Percentiles rank a stretch among this genome's conserved stretches.
phyloP scores from a whole-genome alignment of 2,888 invertebrate species.

The Limulus polyphemus region DNA sequence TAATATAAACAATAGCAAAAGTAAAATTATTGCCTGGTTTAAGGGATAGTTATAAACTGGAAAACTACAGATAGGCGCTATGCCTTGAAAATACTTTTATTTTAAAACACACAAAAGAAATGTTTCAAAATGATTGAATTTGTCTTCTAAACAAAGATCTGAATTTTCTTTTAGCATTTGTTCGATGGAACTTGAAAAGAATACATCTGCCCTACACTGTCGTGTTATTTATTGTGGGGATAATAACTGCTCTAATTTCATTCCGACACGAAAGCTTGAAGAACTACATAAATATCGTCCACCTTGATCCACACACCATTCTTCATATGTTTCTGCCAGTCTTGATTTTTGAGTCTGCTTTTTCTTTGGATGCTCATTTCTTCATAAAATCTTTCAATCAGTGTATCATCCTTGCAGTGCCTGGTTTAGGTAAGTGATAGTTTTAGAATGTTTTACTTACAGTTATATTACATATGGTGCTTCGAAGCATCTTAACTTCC shows the following conservation, averaged over 20 bases:
- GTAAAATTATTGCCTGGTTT: no score
- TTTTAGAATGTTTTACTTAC: not conserved
- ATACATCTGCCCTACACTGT: slow-evolving; percentile 37
- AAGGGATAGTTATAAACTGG: no score
- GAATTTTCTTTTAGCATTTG: slow-evolving; percentile 11
- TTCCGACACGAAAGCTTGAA: slow-evolving; percentile 26
- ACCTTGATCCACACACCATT: slow-evolving; percentile 35
- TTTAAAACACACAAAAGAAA: no score
- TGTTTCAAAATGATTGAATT: no score
- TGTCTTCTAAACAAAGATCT: no score
- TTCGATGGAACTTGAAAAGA: slow-evolving; percentile 16
- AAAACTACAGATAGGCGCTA: no score
- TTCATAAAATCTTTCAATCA: slow-evolving; percentile 35
- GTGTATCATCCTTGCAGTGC: slow-evolving; percentile 34
- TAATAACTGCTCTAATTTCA: slow-evolving; percentile 32
- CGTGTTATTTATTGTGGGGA: slow-evolving; percentile 35
- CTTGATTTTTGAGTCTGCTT: slow-evolving; percentile 39
- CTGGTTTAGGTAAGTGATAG: slow-evolving; percentile 33
- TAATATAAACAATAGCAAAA: no score
- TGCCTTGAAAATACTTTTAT: no score
- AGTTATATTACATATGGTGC: not conserved
- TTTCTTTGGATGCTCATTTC: slow-evolving; percentile 37
- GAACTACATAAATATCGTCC: slow-evolving; percentile 29
- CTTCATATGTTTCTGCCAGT: slow-evolving; percentile 38
- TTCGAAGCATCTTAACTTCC: not conserved